Conservation (phyloP, 2,113 vertebrate species). For the Anhinga rufa region DNA sequence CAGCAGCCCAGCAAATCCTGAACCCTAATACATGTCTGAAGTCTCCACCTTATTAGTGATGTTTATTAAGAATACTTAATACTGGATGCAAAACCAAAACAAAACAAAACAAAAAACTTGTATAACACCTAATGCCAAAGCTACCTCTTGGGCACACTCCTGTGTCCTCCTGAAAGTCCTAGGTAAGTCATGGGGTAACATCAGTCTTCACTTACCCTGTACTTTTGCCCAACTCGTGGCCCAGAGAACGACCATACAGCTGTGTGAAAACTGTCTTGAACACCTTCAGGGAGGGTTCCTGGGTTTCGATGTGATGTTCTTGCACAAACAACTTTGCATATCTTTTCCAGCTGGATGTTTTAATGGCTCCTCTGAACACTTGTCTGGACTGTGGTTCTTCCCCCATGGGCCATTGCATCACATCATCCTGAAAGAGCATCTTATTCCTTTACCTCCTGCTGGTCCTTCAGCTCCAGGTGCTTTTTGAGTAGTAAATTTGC, state of each 20-base stretch:
- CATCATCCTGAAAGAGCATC: background rate
- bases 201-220: background rate
- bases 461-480: background rate
- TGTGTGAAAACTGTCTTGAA: background rate
- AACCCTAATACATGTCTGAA: background rate
- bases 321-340: background rate
- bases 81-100: background rate
- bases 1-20: background rate
- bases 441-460: background rate
- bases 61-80: background rate
- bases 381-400: background rate
- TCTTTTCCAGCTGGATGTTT: background rate
- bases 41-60: background rate
- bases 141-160: background rate
- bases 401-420: background rate
- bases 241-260: rapidly evolving
- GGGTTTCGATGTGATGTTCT: background rate
- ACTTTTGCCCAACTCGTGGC: background rate
- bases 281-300: background rate
- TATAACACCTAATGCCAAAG: background rate
- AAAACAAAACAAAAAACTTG: background rate
- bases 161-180: background rate
- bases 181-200: background rate
- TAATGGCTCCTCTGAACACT: background rate
- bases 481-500: background rate